These are phyloP conservation scores for Murina feae DNA, from an alignment of 2,113 vertebrate genomes.

Conservation along the genomic window DNA sequence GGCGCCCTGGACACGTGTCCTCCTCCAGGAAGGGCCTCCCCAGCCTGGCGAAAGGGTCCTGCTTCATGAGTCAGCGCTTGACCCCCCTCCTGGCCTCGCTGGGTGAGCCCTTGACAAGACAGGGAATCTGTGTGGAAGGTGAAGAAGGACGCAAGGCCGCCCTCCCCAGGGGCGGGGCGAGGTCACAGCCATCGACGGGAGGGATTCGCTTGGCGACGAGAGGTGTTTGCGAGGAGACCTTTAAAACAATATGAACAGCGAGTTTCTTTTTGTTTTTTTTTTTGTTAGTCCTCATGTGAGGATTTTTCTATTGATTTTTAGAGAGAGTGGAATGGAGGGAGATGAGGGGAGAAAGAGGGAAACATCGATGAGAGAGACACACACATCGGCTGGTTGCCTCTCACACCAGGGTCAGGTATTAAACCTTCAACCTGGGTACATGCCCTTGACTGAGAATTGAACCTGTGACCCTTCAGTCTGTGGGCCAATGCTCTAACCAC, in stretches of 20 bases:
- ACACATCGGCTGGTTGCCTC: no score
- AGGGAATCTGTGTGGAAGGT: rapidly evolving
- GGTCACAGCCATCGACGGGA: neutral
- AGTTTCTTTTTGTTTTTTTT: neutral
- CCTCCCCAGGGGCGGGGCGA: neutral
- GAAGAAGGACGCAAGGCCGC: rapidly evolving
- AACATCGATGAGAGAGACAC: no score
- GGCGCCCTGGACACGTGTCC: neutral
- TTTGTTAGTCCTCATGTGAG: no score
- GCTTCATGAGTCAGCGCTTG: rapidly evolving
- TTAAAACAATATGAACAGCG: neutral
- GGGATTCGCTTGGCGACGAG: neutral
- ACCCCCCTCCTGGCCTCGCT: neutral
- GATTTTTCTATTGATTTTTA: no score
- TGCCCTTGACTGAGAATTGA: no score
- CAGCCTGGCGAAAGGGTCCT: neutral
- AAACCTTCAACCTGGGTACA: no score
- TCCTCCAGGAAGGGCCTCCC: neutral
- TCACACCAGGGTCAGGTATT: no score
- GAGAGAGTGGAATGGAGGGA: no score
- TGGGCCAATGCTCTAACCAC: no score
- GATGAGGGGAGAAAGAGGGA: no score
- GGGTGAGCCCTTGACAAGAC: neutral
- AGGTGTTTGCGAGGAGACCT: neutral
- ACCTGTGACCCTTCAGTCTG: no score